Evolutionary conservation across 2,888 invertebrate genomes (phyloP), one percentile per base, ranked within the genome.

Genomic region (Willowsia nigromaculata): DNA sequence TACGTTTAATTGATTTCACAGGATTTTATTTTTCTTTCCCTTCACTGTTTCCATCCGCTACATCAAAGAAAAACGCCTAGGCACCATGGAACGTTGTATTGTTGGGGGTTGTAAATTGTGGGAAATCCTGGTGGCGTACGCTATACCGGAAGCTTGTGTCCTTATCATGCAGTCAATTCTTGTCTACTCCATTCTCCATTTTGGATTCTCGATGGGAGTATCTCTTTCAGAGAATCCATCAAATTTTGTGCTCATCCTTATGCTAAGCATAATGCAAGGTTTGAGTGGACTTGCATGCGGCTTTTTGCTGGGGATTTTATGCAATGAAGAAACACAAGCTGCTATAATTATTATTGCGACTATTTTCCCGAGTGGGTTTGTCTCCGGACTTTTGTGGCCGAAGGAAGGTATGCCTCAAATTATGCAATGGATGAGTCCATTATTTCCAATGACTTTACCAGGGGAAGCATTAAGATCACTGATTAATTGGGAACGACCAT

Each of bases 401-500:
- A 96, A 98, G 90, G 98, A 98, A 94, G 98, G 98, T 87, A 98
- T 99, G 97, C 98, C 98, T 5, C 1, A 95, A 96, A 93, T 95
- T 96, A 88, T 91, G 4, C 90, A 90, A 40, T 18, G 3, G 7
- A 40, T 82, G 7, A 33, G 37, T 7, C 11, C 93, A 94, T 7
- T 83, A 5, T 33, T 90, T 22, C 91, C 91, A 0, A 56, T 87
- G 18, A 90, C 90, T 1, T 76, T 90, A 1, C 68, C 86, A 2
- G 82, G 80, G 1, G 91, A 91, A 37, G 40, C 88, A 13, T 56
- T 90, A 27, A 40, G 90, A 11, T 85, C 88, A 2, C 15, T 81
- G 88, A 30, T 74, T 27, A 37, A 13, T 37, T 74, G 88, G 4
- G 81, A 82, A 62, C 82, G 78, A 85, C 90, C 84, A 13, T 43